Conservation (phyloP, 2,888 invertebrate species). For the Buathra laborator region DNA sequence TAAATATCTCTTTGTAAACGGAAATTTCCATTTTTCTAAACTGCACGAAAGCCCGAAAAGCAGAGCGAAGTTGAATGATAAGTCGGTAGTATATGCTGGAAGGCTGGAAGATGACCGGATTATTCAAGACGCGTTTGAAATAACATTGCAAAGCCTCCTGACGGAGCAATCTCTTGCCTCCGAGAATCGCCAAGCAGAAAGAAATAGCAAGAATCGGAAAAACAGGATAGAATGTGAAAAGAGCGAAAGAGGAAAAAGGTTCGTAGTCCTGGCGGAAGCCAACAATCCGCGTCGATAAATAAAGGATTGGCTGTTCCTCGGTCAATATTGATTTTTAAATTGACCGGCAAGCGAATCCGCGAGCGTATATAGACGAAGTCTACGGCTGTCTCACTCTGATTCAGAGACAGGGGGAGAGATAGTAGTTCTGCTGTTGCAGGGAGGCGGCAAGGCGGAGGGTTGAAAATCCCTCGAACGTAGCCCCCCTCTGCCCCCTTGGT, state of each 20-base stretch:
- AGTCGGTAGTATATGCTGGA: neutral
- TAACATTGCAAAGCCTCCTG: constrained; percentile 78
- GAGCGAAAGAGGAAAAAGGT: constrained; percentile 27
- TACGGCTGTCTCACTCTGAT: constrained; percentile 45
- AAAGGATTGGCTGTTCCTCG: constrained; percentile 83
- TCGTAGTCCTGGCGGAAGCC: constrained; percentile 67
- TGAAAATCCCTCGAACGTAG: constrained; percentile 68
- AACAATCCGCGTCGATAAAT: constrained; percentile 84
- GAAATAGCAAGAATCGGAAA: constrained; percentile 60
- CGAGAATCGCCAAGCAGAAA: constrained; percentile 72
- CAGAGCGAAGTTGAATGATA: constrained; percentile 5
- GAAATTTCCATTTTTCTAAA: neutral
- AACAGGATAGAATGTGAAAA: constrained; percentile 41
- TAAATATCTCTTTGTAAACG: neutral
- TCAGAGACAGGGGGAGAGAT: constrained; percentile 48
- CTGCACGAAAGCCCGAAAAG: constrained; percentile 1
- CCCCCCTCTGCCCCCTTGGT: constrained; percentile 61
- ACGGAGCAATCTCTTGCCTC: constrained; percentile 70
- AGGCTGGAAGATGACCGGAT: constrained; percentile 78
- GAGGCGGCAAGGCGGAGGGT: constrained; percentile 56
- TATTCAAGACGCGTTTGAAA: constrained; percentile 83
- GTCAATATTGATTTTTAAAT: constrained; percentile 85
- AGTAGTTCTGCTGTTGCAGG: constrained; percentile 40
- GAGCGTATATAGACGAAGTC: constrained; percentile 61
- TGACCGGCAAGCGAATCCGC: constrained; percentile 84